Conservation (phyloP, 2,888 invertebrate genomes). For the Cacoxenus indagator region DNA sequence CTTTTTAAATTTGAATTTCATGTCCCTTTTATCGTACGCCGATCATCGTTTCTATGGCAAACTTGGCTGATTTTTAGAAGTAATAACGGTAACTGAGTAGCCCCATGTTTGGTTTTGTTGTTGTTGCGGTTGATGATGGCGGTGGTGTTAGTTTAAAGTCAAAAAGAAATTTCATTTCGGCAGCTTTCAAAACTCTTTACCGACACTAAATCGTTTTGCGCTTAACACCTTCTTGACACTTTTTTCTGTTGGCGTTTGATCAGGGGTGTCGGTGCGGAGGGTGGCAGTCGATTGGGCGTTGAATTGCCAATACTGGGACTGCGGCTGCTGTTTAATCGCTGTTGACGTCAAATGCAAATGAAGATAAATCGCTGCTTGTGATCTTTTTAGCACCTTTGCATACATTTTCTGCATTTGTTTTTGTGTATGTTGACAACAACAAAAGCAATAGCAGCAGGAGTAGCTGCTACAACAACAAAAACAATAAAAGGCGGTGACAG, state of each 20-base stretch:
- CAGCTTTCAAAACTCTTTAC: background rate
- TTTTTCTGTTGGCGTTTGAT: too few species aligned
- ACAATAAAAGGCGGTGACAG: constrained; percentile 46
- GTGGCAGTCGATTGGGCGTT: background rate
- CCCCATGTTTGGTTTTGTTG: constrained; percentile 21
- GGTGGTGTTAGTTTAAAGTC: constrained; percentile 47
- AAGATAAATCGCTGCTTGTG: constrained; percentile 65
- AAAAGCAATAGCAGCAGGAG: background rate
- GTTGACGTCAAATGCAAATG: constrained; percentile 64
- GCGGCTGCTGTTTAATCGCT: constrained; percentile 18
- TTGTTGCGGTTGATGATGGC: constrained; percentile 27
- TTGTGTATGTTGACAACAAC: background rate
- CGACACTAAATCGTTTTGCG: constrained; percentile 37
- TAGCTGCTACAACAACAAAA: constrained; percentile 1
- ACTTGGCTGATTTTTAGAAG: constrained; percentile 1
- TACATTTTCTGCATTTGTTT: constrained; percentile 45
- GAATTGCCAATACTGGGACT: background rate
- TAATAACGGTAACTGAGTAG: background rate
- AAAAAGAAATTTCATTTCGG: constrained; percentile 57
- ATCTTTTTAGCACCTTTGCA: constrained; percentile 65
- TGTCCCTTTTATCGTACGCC: constrained; percentile 64
- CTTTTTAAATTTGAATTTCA: constrained; percentile 63
- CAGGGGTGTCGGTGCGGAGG: background rate
- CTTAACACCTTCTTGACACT: constrained; percentile 63
- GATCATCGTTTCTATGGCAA: background rate